Evolutionary conservation across 1,140 invertebrate genomes (phyloP), one percentile per base, ranked within the genome.

Genomic region (Ceratosolen solmsi): DNA sequence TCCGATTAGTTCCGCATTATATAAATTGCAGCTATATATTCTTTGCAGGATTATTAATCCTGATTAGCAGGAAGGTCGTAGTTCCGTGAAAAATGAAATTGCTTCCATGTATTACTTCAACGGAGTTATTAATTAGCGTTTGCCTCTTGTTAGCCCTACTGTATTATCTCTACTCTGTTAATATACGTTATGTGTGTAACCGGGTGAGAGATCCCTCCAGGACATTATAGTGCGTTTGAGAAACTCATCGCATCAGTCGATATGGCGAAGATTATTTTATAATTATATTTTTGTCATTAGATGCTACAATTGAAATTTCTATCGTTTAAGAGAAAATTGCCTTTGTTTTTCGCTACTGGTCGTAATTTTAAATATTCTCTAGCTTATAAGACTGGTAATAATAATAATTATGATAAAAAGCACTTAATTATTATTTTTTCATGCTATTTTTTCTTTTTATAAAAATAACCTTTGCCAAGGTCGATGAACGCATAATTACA

Each of bases 261-360:
- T 76, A 63, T n/a, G 27, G 13, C 9, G 22, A 58, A 71, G 65
- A 79, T 79, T 70, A 79, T 71, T 79, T 79, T 71, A 49, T 79
- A 70, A 79, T 70, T 79, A 56, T 36, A 3, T 56, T 41, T 36
- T 71, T 0, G 33, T 20, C 33, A 56, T 56, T 63, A n/a, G n/a
- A n/a, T n/a, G n/a, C n/a, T n/a, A n/a, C n/a, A n/a, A n/a, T n/a
- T n/a, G n/a, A n/a, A n/a, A n/a, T n/a, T n/a, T n/a, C n/a, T n/a
- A n/a, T n/a, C n/a, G n/a, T n/a, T n/a, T n/a, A n/a, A n/a, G n/a
- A n/a, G n/a, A n/a, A n/a, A n/a, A n/a, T n/a, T n/a, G n/a, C n/a
- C n/a, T n/a, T n/a, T n/a, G n/a, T n/a, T n/a, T n/a, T n/a, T n/a
- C n/a, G n/a, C n/a, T n/a, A n/a, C n/a, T n/a, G n/a, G n/a, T n/a